Percentiles rank a stretch among this genome's conserved stretches.
These are phyloP conservation scores for Drosophila quadrilineata DNA, from an alignment of 1,140 invertebrate genomes.

Conservation along the genomic window DNA sequence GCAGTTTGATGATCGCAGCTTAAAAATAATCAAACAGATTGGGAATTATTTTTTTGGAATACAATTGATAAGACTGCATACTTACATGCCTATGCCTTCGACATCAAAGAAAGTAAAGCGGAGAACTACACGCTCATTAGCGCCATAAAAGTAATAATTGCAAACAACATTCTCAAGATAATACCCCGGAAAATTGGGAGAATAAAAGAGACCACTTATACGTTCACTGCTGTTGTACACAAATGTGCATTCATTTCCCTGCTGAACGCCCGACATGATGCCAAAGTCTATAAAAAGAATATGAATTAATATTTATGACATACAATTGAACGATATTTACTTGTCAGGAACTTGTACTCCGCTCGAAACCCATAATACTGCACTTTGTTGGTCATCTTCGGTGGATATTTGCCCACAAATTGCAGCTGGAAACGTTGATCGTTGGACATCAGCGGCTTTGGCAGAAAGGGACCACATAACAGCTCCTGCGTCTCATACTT, in stretches of 20 bases:
- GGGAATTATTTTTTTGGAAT: no score
- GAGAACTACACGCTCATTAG: constrained; percentile 91
- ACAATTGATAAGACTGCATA: constrained; percentile 38
- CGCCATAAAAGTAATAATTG: constrained; percentile 96
- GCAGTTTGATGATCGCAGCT: constrained; percentile 93
- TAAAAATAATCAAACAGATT: constrained; percentile 12
- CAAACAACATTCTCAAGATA: constrained; percentile 96
- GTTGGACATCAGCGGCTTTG: constrained; percentile 94
- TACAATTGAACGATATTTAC: constrained; percentile 83
- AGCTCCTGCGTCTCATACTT: constrained; percentile 85
- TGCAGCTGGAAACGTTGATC: constrained; percentile 91
- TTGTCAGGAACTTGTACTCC: constrained; percentile 92
- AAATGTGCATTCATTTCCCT: constrained; percentile 91
- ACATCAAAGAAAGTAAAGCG: constrained; percentile 95
- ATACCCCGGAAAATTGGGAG: constrained; percentile 95
- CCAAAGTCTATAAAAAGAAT: constrained; percentile 84
- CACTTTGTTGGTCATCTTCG: constrained; percentile 85
- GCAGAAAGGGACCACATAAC: constrained; percentile 90
- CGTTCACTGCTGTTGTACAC: constrained; percentile 90
- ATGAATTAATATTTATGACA: not conserved
- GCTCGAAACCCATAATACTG: constrained; percentile 91
- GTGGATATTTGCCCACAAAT: constrained; percentile 86
- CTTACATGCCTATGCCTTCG: constrained; percentile 94
- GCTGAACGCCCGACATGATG: constrained; percentile 88
- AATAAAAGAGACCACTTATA: constrained; percentile 91